Evolutionary conservation across 2,113 vertebrate genomes (phyloP).

Genomic region (Parus major): DNA sequence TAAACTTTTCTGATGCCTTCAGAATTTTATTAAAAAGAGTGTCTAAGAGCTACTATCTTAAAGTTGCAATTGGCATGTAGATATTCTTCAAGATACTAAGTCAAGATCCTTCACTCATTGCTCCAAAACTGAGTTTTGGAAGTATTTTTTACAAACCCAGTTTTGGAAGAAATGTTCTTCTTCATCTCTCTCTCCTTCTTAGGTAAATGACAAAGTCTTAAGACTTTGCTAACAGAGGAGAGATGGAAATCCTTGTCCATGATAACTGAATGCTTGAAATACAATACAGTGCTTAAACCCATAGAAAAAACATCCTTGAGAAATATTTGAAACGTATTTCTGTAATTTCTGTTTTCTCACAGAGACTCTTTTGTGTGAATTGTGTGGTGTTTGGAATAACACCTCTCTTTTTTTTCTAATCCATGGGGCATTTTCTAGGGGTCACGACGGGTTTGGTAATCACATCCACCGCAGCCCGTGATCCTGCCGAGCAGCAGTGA

Average conservation of each 20-base stretch:
- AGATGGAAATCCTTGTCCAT: neutral
- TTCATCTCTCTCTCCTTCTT: neutral
- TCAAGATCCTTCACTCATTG: neutral
- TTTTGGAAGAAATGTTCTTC: neutral
- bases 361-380: neutral
- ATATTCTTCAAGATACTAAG: neutral
- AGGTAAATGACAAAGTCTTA: neutral
- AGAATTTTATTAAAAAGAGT: neutral
- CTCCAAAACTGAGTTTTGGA: neutral
- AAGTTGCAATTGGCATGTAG: neutral
- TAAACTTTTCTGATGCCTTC: neutral
- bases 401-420: neutral
- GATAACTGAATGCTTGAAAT: neutral
- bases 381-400: neutral
- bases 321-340: neutral
- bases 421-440: neutral
- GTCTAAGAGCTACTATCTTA: neutral
- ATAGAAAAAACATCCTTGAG: neutral
- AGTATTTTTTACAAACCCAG: neutral
- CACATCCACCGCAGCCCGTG: neutral
- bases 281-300: neutral
- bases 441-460: neutral
- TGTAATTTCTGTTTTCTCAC: neutral
- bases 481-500: neutral
- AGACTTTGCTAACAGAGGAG: rapidly evolving